Base-by-base conservation (phyloP, 2,888 invertebrate genomes). In the Chrysomela aeneicollis region DNA sequence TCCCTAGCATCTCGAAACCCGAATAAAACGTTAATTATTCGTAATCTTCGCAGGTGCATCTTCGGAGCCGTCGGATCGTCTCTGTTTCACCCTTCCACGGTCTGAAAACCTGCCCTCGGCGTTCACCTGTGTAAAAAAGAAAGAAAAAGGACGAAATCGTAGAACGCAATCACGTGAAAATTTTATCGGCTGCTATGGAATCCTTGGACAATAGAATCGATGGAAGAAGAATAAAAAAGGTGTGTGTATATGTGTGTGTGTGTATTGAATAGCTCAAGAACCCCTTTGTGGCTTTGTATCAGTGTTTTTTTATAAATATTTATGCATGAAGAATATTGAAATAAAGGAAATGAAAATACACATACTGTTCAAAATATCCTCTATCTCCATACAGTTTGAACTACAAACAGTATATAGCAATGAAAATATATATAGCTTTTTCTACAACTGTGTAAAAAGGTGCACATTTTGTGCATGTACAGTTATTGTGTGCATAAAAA, bases 291-390 rank as follows among this genome's bases (percentile, higher is more conserved):
- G 10, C 54, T 42, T 42, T 22, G 42, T 42, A 42, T 55, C 10
- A 8, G 42, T 3, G n/a, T 42, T 42, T 26, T 15, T 4, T 9
- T 2, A 10, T 35, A 10, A 35, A 35, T 35, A 42, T 42, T 42
- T 15, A 15, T 42, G 42, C 6, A 26, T 26, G 26, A 26, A 6
- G 6, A 26, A 26, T 26, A 26, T 26, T 26, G 26, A n/a, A n/a
- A n/a, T n/a, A n/a, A n/a, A n/a, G n/a, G n/a, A n/a, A 17, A 79
- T 74, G 21, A 73, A 69, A 0, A 71, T 78, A 6, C 0, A 80
- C n/a, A n/a, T n/a, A n/a, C n/a, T n/a, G n/a, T n/a, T n/a, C n/a
- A n/a, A n/a, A n/a, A n/a, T n/a, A n/a, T n/a, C n/a, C n/a, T n/a
- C n/a, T n/a, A n/a, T n/a, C n/a, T n/a, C n/a, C n/a, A n/a, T n/a